These are phyloP conservation scores for Verasper variegatus DNA, from an alignment of 2,113 vertebrate species.

Conservation along the genomic window DNA sequence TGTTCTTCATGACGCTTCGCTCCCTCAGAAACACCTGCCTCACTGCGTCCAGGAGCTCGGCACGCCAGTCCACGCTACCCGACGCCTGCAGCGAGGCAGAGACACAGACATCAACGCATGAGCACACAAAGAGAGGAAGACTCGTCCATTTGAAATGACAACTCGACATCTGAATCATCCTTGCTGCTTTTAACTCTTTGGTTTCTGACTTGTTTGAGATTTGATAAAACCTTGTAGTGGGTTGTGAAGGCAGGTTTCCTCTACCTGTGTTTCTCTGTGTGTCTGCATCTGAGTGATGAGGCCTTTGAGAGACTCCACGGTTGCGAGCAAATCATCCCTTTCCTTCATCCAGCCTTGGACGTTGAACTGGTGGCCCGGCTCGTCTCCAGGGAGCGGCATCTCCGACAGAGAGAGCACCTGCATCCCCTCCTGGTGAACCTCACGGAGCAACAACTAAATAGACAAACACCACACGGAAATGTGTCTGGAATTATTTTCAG, in stretches of 20 bases:
- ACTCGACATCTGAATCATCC: neutral
- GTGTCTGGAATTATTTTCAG: neutral
- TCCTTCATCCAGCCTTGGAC: constrained; percentile 85
- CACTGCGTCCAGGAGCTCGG: constrained; percentile 87
- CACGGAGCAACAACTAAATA: constrained; percentile 88
- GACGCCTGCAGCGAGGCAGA: constrained; percentile 57
- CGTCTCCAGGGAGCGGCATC: constrained; percentile 80
- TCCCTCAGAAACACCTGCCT: constrained; percentile 88
- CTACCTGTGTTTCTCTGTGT: constrained; percentile 84
- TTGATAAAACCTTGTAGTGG: neutral
- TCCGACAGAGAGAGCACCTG: constrained; percentile 93
- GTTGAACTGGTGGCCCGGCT: constrained; percentile 69
- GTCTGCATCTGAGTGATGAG: constrained; percentile 89
- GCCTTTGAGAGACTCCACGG: constrained; percentile 87
- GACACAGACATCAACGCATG: neutral
- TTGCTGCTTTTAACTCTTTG: too few species aligned
- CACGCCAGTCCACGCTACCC: constrained; percentile 85
- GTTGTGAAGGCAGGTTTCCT: neutral
- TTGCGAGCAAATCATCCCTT: constrained; percentile 86
- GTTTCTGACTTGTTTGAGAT: too few species aligned
- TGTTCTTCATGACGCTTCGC: constrained; percentile 83
- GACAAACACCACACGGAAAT: constrained; percentile 29
- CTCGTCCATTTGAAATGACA: neutral
- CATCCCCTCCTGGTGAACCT: constrained; percentile 94
- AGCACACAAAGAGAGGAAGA: neutral